Conservation (phyloP, 2,888 invertebrate species). For the Acronicta alni region DNA sequence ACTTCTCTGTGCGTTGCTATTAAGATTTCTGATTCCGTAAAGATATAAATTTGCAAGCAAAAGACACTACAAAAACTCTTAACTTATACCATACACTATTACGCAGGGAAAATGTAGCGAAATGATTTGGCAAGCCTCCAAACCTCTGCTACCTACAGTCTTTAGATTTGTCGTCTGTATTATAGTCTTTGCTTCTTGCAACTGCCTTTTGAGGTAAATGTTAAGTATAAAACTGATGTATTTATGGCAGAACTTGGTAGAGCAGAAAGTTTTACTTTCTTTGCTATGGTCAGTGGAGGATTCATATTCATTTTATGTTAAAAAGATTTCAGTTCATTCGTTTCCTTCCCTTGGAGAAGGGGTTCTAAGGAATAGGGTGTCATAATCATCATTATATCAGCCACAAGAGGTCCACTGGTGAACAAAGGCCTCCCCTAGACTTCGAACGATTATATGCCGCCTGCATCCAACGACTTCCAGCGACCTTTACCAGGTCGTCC, state of each 20-base stretch:
- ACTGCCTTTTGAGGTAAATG: slow-evolving; percentile 51
- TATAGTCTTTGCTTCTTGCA: slow-evolving; percentile 61
- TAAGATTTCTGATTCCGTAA: background rate
- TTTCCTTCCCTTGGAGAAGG: background rate
- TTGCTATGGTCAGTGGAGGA: background rate
- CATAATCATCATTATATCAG: no score
- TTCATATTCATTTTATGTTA: background rate
- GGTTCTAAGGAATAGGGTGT: background rate
- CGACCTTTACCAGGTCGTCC: no score
- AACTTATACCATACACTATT: slow-evolving; percentile 42
- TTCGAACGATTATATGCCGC: no score
- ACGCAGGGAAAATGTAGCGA: slow-evolving; percentile 58
- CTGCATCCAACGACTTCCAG: no score
- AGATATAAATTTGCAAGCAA: background rate
- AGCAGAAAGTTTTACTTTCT: slow-evolving; percentile 3
- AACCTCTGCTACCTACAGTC: slow-evolving; percentile 60
- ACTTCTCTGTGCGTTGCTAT: no score
- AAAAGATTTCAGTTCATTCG: background rate
- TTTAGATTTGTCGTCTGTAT: slow-evolving; percentile 69
- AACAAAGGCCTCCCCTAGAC: no score
- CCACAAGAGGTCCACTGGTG: no score
- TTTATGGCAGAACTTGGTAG: slow-evolving; percentile 18
- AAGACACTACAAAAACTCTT: slow-evolving; percentile 12
- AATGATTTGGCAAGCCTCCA: slow-evolving; percentile 74
- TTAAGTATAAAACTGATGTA: slow-evolving; percentile 28